Base-by-base conservation (phyloP, 2,888 invertebrate species). In the Malthinus seriepunctatus region DNA sequence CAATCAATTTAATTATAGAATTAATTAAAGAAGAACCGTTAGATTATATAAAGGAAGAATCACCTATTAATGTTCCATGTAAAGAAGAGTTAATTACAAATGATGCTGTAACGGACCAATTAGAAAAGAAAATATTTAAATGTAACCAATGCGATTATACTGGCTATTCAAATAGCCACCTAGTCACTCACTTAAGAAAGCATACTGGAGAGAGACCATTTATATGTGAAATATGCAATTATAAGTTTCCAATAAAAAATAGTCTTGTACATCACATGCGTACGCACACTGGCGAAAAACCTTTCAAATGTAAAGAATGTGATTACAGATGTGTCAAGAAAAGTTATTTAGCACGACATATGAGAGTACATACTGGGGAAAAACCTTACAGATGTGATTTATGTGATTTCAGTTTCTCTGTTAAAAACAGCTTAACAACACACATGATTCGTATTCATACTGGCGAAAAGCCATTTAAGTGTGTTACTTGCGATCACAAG, bases 121-220 rank as follows among this genome's bases (percentile, higher is more conserved):
- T 23, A 23, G 23, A 23, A 2, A 23, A 23, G 5, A 23, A 23
- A 23, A 5, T 23, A 3, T 23, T 23, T 23, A 23, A 23, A 23
- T 23, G 23, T 5, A 23, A 2, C 5, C 23, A 23, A 23, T 23
- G 23, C 23, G 23, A 23, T 23, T 23, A 23, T 5, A 23, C 23
- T 23, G 23, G 23, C 2, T 23, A 23, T 23, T 23, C 23, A 23
- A 23, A 23, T 23, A 23, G 23, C 5, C 23, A 23, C 5, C 23
- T 23, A 23, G 23, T 23, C 23, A 51, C 51, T 12, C 64, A 64
- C 51, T 54, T 62, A 56, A 54, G 60, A 37, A 47, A 52, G 9
- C 64, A 64, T 48, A 57, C 62, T 2, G 64, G 64, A 8, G 60
- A 62, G 49, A 33, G 56, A 1, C 60, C 62, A 1, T 62, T 52